phyloP scores from a whole-genome alignment of 2,797 vertebrate genomes.

The Gouania willdenowi region DNA sequence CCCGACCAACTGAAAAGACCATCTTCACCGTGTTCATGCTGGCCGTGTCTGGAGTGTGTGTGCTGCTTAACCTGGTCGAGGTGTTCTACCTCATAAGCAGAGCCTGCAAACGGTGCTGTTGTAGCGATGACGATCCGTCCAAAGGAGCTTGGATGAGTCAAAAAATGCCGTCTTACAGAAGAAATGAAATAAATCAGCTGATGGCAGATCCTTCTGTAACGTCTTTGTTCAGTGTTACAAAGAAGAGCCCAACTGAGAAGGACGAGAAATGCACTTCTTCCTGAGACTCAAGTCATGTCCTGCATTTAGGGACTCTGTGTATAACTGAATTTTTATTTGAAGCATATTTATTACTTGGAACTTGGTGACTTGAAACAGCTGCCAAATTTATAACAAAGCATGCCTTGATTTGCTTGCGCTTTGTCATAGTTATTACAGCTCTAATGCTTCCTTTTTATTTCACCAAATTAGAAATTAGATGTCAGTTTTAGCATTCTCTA shows the following conservation, averaged over 20 bases:
- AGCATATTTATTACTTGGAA: too few species aligned
- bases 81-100: slow-evolving; percentile 84
- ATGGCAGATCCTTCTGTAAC: slow-evolving; percentile 78
- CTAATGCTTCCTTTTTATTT: too few species aligned
- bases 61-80: slow-evolving; percentile 92
- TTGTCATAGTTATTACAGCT: too few species aligned
- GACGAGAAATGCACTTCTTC: slow-evolving; percentile 74
- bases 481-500: too few species aligned
- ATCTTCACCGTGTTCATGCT: slow-evolving; percentile 98
- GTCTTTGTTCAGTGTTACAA: slow-evolving; percentile 66
- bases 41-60: slow-evolving; percentile 88
- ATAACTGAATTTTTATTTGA: slow-evolving; percentile 31
- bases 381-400: too few species aligned
- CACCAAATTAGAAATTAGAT: too few species aligned
- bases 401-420: too few species aligned
- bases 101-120: slow-evolving; percentile 78
- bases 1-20: slow-evolving; percentile 96
- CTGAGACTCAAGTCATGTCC: slow-evolving; percentile 42
- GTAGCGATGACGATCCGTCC: slow-evolving; percentile 74
- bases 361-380: too few species aligned
- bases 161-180: slow-evolving; percentile 85
- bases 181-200: slow-evolving; percentile 91
- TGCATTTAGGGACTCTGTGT: slow-evolving; percentile 9
- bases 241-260: slow-evolving; percentile 68
- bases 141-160: slow-evolving; percentile 77